phyloP scores from a whole-genome alignment of 1,140 invertebrate genomes.

The Pachyrhynchus sulphureomaculatus region DNA sequence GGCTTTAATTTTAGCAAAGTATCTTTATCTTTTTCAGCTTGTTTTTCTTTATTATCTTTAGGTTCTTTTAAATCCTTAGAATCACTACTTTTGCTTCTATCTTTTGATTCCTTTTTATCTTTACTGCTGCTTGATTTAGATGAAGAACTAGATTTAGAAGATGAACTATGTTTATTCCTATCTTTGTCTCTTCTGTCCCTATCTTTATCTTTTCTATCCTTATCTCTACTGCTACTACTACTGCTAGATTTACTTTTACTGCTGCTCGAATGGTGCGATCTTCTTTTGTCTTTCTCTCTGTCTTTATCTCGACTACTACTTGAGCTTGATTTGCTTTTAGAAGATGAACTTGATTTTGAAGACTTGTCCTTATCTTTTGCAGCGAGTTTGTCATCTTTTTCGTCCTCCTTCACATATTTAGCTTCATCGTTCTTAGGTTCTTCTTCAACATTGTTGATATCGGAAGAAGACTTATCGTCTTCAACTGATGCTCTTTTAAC shows the following conservation, averaged over 20 bases:
- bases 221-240: constrained; percentile 42
- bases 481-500: constrained; percentile 61
- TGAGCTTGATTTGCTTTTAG: constrained; percentile 46
- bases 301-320: constrained; percentile 24
- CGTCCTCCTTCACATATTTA: constrained; percentile 28
- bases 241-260: constrained; percentile 47
- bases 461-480: constrained; percentile 26
- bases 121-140: constrained; percentile 49
- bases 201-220: constrained; percentile 48
- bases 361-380: constrained; percentile 48
- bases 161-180: constrained; percentile 48
- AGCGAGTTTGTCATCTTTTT: constrained; percentile 28
- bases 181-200: constrained; percentile 44
- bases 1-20: constrained; percentile 65
- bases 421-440: constrained; percentile 4
- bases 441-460: constrained; percentile 26
- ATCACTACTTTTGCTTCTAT: constrained; percentile 47
- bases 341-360: constrained; percentile 38
- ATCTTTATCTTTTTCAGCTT: constrained; percentile 68
- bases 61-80: constrained; percentile 50
- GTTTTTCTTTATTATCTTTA: constrained; percentile 56
- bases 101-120: constrained; percentile 36
- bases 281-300: constrained; percentile 49
- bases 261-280: constrained; percentile 37
- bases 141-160: constrained; percentile 45